phyloP scores from a whole-genome alignment of 2,888 invertebrate species.

The Biston betularia region DNA sequence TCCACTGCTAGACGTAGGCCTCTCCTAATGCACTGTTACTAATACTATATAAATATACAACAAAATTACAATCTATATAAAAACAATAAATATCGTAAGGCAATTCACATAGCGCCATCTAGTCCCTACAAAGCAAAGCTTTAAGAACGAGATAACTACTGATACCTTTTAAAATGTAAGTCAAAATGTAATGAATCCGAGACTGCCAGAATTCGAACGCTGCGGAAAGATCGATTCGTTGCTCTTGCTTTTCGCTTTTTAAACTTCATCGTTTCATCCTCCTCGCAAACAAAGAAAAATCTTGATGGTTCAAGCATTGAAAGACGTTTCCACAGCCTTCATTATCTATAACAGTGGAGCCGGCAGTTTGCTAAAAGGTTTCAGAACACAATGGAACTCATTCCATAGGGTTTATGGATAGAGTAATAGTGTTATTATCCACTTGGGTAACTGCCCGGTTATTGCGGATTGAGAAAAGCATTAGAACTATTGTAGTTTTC shows the following conservation, averaged over 20 bases:
- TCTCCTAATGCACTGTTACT: too few species aligned
- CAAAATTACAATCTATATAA: too few species aligned
- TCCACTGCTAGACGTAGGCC: too few species aligned
- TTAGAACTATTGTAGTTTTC: constrained; percentile 33
- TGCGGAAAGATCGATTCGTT: background rate
- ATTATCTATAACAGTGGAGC: constrained; percentile 33
- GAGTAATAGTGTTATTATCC: constrained; percentile 48
- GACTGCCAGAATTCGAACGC: too few species aligned
- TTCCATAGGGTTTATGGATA: constrained; percentile 44
- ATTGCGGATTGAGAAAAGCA: constrained; percentile 29
- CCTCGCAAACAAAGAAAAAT: constrained; percentile 29
- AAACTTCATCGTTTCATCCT: background rate
- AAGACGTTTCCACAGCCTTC: constrained; percentile 28
- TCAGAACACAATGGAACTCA: constrained; percentile 42
- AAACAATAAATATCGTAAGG: too few species aligned
- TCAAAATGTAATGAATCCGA: too few species aligned
- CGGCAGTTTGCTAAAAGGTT: constrained; percentile 50
- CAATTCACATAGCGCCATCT: too few species aligned
- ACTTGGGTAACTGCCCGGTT: constrained; percentile 38
- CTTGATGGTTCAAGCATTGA: constrained; percentile 23
- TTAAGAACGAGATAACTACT: too few species aligned
- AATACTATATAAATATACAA: too few species aligned
- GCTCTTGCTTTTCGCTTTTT: background rate
- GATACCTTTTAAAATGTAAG: too few species aligned
- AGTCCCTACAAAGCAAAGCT: too few species aligned